These are phyloP conservation scores for Nycteola revayana DNA, from an alignment of 2,888 invertebrate species.

Conservation along the genomic window DNA sequence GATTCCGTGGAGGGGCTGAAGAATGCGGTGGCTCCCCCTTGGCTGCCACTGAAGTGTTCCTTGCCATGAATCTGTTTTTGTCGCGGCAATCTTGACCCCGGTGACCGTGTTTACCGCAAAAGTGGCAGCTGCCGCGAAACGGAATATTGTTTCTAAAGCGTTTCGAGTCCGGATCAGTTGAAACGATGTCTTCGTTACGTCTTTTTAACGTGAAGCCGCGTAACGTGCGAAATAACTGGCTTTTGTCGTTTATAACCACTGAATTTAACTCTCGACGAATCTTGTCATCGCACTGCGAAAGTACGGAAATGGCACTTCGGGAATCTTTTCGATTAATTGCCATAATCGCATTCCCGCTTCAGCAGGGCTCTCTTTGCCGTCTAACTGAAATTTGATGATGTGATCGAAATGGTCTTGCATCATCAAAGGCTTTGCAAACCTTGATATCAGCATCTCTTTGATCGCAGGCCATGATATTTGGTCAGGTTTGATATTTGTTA, in stretches of 20 bases:
- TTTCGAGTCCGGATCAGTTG: background rate
- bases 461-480: slow-evolving; percentile 20
- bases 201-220: slow-evolving; percentile 2
- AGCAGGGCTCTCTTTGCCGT: slow-evolving; percentile 14
- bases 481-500: slow-evolving; percentile 18
- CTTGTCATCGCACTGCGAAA: slow-evolving; percentile 6
- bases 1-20: too few species aligned
- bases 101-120: background rate
- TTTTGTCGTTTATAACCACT: slow-evolving; percentile 1
- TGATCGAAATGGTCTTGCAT: slow-evolving; percentile 31
- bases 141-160: background rate
- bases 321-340: slow-evolving; percentile 20
- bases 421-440: slow-evolving; percentile 24
- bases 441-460: slow-evolving; percentile 26
- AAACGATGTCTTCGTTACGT: background rate
- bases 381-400: slow-evolving; percentile 22
- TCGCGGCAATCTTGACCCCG: slow-evolving; percentile 1
- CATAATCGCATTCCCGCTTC: slow-evolving; percentile 23
- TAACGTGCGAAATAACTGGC: slow-evolving; percentile 1
- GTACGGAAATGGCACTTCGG: slow-evolving; percentile 8
- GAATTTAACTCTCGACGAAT: slow-evolving; percentile 1
- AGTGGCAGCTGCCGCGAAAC: slow-evolving; percentile 1
- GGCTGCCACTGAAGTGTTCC: background rate
- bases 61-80: background rate
- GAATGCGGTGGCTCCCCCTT: background rate